Evolutionary conservation across 2,797 vertebrate genomes (phyloP), one percentile per base, ranked within the genome.

Genomic region (Gouania willdenowi): DNA sequence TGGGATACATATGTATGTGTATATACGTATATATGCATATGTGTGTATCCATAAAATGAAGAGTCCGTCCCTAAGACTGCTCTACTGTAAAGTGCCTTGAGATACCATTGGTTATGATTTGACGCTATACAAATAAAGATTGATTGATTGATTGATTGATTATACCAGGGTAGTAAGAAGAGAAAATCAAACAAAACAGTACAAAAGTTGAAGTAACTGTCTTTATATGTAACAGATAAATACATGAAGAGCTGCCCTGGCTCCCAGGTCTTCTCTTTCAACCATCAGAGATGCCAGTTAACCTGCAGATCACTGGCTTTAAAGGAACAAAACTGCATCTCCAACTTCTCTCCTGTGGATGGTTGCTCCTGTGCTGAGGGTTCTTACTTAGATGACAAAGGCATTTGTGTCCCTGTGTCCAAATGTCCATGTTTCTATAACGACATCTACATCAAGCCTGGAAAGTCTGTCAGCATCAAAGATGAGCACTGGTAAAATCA

Each of bases 321-420:
- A 8, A 68, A 85, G 0, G 80, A 86, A 33, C 67, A 85, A 31
- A 77, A 81, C 31, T 98, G 95, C 67, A 70, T 58, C 1, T 43
- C 74, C 33, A 81, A 89, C 54, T 93, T 94, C 2, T 42, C 86
- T 4, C 91, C 94, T 0, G 84, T 98, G 52, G 96, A 98, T 5
- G 96, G 96, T 61, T 98, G 95, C 32, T 91, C 92, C 46, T 99
- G 96, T 57, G 58, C 92, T 0, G 66, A 89, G 3, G 80, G 87
- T 14, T 79, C 80, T 18, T 97, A 92, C 55, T 27, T 92, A 40
- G 83, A 93, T 17, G 87, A 94, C 23, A 72, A 87, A 0, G 86
- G 64, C 15, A 41, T 39, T 30, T 98, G 95, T 3, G 91, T 98
- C 25, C 41, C 91, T 1, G 33, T 84, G 71, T 83, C 83, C 21